Evolutionary conservation across 92 coral and sea anemone genomes (phyloP), one percentile per base, ranked within the genome.

Genomic region (Paragorgia papillata): DNA sequence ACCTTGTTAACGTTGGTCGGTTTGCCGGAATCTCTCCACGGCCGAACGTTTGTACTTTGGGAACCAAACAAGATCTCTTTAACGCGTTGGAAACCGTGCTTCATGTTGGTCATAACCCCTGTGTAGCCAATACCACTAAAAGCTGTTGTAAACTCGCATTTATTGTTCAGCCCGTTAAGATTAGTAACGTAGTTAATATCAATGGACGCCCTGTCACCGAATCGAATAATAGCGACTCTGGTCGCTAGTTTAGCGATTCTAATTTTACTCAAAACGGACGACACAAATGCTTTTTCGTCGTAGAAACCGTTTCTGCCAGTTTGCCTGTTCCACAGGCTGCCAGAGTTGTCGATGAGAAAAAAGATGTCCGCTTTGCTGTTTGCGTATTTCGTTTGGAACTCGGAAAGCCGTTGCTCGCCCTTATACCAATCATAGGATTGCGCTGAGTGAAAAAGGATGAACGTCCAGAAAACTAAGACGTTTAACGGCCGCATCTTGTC

Each of bases 261-360:
- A 39, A 95, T 87, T 37, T 83, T 50, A 60, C 83, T 86, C 46
- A 95, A 70, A 13, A 95, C 66, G 17, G 92, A 84, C 64, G 85
- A 87, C 8, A 95, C 97, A 66, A 95, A 95, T 51, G 82, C 86
- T 58, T 95, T 95, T 80, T 95, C 99, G 63, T 88, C 99, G 79
- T 76, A 69, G 74, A 91, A 95, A 34, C 99, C 99, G 57, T 77
- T 88, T 57, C 84, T 84, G 12, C 71, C 39, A 13, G 57, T 63
- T 18, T 68, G 79, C 41, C 44, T 68, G 76, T 84, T 83, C 75
- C 85, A 71, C 26, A 95, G 62, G 84, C 97, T 95, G 10, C 95
- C 99, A 14, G 97, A 95, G 43, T 88, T 86, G 66, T 95, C 99
- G 53, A 95, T 73, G 20, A 95, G 86, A 69, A 95, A 95, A 39